These are phyloP conservation scores for Endotricha flammealis DNA, from an alignment of 2,888 invertebrate genomes.

Conservation along the genomic window DNA sequence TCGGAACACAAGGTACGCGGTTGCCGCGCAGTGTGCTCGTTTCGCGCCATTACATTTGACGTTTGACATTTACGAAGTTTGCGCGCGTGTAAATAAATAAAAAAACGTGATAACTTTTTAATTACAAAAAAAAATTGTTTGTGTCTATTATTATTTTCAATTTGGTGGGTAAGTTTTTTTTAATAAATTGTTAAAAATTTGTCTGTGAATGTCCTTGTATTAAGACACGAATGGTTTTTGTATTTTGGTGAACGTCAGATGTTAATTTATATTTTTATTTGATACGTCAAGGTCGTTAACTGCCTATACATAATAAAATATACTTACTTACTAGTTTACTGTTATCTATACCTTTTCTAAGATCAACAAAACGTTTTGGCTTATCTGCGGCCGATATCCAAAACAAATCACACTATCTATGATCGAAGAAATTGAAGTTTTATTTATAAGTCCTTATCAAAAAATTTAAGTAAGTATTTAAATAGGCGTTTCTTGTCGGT, in stretches of 20 bases:
- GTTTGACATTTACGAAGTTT: constrained; percentile 32
- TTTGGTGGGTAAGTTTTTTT: constrained; percentile 1
- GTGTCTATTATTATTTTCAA: background rate
- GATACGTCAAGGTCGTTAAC: too few relatives aligned
- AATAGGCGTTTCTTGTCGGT: too few relatives aligned
- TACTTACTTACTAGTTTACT: too few relatives aligned
- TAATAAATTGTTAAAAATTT: background rate
- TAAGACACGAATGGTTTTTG: constrained; percentile 14
- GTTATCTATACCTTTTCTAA: too few relatives aligned
- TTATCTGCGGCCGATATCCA: too few relatives aligned
- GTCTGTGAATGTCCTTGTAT: constrained; percentile 9
- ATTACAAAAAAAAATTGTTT: background rate
- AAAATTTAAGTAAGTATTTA: too few relatives aligned
- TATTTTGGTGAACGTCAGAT: too few relatives aligned
- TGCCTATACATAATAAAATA: too few relatives aligned
- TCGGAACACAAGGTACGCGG: constrained; percentile 32
- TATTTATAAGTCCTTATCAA: constrained; percentile 2
- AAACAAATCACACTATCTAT: too few relatives aligned
- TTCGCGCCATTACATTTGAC: constrained; percentile 26
- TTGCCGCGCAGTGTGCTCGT: constrained; percentile 34
- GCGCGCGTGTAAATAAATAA: constrained; percentile 36
- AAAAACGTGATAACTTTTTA: background rate
- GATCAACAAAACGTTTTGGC: too few relatives aligned
- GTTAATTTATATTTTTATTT: too few relatives aligned
- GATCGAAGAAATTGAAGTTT: constrained; percentile 3